Conservation (phyloP, 92 coral and sea anemone genomes). For the Virgularia gustaviana region DNA sequence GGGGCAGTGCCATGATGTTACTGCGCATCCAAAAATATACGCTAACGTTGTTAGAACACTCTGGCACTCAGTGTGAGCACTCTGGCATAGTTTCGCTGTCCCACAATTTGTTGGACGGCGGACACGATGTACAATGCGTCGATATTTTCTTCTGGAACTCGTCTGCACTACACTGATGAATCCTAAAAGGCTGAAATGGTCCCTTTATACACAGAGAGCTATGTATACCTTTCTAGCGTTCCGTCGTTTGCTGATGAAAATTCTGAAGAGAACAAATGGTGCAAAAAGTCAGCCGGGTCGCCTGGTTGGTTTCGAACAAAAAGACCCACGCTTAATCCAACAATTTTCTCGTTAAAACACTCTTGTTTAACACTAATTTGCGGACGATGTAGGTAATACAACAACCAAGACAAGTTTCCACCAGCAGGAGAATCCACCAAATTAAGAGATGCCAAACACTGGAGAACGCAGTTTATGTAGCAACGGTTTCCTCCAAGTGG, state of each 20-base stretch:
- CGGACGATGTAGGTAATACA: neutral
- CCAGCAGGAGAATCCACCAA: neutral
- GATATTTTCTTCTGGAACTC: too few species aligned
- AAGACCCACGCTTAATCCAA: neutral
- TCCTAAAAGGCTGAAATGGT: too few species aligned
- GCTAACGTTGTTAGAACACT: too few species aligned
- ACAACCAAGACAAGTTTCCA: neutral
- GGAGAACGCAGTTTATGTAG: neutral
- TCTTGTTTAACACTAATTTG: neutral
- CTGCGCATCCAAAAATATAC: too few species aligned
- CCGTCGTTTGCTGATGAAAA: neutral
- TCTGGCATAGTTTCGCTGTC: neutral
- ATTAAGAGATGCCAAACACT: neutral
- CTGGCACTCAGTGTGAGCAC: too few species aligned
- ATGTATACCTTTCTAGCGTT: neutral
- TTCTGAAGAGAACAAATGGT: neutral
- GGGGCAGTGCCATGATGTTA: too few species aligned
- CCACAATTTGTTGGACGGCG: neutral
- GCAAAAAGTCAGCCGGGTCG: neutral
- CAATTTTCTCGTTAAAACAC: neutral
- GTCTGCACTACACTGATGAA: too few species aligned
- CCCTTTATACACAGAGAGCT: too few species aligned
- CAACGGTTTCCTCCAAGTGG: neutral
- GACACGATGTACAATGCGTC: too few species aligned
- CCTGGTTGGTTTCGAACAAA: neutral